These are phyloP conservation scores for Caenorhabditis sinica DNA, from an alignment of 2,888 invertebrate species.

Conservation along the genomic window DNA sequence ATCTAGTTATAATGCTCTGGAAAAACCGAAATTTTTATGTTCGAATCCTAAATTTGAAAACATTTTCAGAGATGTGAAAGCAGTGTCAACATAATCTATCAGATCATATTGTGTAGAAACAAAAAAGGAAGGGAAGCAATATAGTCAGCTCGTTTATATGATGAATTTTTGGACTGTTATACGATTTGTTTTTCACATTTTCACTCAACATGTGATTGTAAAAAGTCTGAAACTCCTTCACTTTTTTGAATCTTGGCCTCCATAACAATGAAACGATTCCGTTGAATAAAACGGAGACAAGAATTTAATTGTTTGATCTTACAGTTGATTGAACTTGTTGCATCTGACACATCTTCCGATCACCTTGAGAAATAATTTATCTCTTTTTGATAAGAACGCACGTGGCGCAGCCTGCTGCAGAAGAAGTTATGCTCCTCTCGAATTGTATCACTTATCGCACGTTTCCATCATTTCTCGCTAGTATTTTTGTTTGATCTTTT, in stretches of 20 bases:
- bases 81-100: too few relatives aligned
- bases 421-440: slow-evolving; percentile 17
- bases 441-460: slow-evolving; percentile 36
- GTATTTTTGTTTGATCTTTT: slow-evolving; percentile 43
- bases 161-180: background rate
- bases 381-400: slow-evolving; percentile 45
- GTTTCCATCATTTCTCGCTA: slow-evolving; percentile 35
- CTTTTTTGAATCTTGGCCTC: slow-evolving; percentile 18
- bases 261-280: slow-evolving; percentile 5
- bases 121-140: too few relatives aligned
- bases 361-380: slow-evolving; percentile 44
- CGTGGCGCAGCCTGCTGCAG: slow-evolving; percentile 31
- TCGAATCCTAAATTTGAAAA: too few relatives aligned
- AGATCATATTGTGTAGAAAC: too few relatives aligned
- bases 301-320: slow-evolving; percentile 43
- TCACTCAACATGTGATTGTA: background rate
- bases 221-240: slow-evolving; percentile 9
- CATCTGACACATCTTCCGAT: slow-evolving; percentile 30
- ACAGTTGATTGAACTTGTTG: slow-evolving; percentile 34
- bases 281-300: background rate
- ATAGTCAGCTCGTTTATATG: too few relatives aligned
- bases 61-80: too few relatives aligned
- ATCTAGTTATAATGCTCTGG: too few relatives aligned
- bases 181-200: slow-evolving; percentile 3
- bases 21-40: too few relatives aligned